phyloP scores from a whole-genome alignment of 2,888 invertebrate genomes.

The Atethmia centrago region DNA sequence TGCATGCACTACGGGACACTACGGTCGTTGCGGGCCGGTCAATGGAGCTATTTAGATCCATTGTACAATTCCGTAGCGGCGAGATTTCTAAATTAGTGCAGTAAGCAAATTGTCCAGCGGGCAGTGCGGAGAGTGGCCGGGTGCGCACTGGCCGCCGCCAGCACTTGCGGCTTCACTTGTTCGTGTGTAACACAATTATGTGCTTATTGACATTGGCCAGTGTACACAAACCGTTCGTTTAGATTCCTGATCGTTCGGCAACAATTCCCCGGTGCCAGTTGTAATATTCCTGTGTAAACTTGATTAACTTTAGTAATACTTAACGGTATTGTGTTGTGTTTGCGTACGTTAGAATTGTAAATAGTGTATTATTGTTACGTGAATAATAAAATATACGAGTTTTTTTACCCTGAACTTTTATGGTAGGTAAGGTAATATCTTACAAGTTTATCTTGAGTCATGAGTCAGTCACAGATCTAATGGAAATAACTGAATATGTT shows the following conservation, averaged over 20 bases:
- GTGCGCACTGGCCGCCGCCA: slow-evolving; percentile 39
- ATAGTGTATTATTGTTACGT: slow-evolving; percentile 30
- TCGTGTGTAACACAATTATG: slow-evolving; percentile 32
- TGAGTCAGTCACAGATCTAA: background rate
- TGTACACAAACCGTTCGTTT: slow-evolving; percentile 40
- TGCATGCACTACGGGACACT: background rate
- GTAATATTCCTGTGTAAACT: slow-evolving; percentile 55
- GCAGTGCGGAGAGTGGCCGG: background rate
- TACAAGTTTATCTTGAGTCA: background rate
- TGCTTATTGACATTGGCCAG: slow-evolving; percentile 47
- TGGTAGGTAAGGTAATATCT: background rate
- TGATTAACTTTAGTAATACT: slow-evolving; percentile 34
- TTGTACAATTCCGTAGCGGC: slow-evolving; percentile 30
- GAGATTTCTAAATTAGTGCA: slow-evolving; percentile 39
- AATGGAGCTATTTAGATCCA: slow-evolving; percentile 33
- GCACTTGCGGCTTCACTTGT: background rate
- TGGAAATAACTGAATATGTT: slow-evolving; percentile 2
- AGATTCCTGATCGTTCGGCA: slow-evolving; percentile 31
- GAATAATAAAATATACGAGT: slow-evolving; percentile 30
- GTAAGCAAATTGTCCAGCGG: slow-evolving; percentile 44
- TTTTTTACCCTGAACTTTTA: background rate
- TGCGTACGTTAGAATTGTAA: slow-evolving; percentile 46
- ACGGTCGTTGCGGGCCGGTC: background rate
- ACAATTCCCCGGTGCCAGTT: slow-evolving; percentile 35
- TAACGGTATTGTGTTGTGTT: background rate